Conservation (phyloP, 2,113 vertebrate species). For the Psammodynastes pulverulentus region DNA sequence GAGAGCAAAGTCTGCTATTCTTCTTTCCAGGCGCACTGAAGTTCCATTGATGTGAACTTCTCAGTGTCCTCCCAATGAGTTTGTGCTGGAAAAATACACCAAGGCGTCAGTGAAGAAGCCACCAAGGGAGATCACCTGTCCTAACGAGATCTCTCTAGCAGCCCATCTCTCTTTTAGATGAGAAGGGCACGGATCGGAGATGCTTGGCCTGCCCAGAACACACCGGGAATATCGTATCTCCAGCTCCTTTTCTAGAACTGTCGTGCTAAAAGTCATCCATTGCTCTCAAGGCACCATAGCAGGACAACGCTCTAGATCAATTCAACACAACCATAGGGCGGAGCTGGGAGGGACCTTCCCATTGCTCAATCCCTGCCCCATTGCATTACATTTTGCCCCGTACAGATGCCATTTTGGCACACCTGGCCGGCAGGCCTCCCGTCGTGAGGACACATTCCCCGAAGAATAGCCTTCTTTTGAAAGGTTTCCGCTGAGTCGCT, state of each 20-base stretch:
- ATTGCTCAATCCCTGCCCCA: not conserved
- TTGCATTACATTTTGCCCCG: not conserved
- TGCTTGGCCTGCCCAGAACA: not conserved
- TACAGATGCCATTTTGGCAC: not conserved
- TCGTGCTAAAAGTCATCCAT: not conserved
- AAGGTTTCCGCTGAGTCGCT: not conserved
- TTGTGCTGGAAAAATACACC: not conserved
- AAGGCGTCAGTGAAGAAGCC: not conserved
- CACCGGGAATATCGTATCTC: not conserved
- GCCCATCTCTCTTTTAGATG: not conserved
- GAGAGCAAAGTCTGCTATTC: not conserved
- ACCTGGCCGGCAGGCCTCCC: not conserved
- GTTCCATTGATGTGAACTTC: not conserved
- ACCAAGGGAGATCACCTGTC: not conserved
- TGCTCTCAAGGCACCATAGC: not conserved
- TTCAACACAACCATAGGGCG: not conserved
- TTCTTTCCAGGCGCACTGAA: not conserved
- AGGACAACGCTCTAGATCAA: not conserved
- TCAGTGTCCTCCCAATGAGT: not conserved
- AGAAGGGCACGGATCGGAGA: not conserved
- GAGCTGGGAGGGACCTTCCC: not conserved
- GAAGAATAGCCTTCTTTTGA: not conserved
- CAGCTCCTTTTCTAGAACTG: not conserved
- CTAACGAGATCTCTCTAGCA: not conserved
- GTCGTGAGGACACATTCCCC: not conserved